Base-by-base conservation (phyloP, 1,140 invertebrate species). In the Drosophila kanapiae region DNA sequence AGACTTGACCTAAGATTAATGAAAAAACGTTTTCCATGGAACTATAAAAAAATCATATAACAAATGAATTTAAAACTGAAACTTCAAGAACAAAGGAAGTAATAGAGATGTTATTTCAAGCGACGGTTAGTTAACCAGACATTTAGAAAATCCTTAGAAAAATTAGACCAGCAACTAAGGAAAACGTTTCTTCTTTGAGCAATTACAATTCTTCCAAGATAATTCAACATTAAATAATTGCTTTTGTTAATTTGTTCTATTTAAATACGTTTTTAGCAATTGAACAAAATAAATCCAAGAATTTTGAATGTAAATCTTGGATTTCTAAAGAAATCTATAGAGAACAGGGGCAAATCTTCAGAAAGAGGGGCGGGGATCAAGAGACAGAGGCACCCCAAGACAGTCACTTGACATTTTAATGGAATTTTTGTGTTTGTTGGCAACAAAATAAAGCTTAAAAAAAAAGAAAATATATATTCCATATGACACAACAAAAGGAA, bases 331-430 rank as follows among this genome's bases (percentile, higher is more conserved):
- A 18, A 18, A 53, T 35, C n/a, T 51, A 9, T 51, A 33, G 29
- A 16, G 16, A 51, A 18, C 13, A 1, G 6, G 10, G 49, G 29
- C 1, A 53, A 53, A 33, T 53, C 29, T 7, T 33, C 3, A 16
- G 3, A 48, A 18, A 33, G 14, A 18, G 35, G n/a, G 42, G 18
- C n/a, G 13, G n/a, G 40, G n/a, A 35, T 33, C 29, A 47, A 37
- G 59, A 27, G 10, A 38, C 23, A 49, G 63, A n/a, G 6, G 53
- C 8, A 7, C 6, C 23, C 13, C 10, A 16, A 63, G 78, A 75
- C 45, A 74, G 79, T 80, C 72, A 87, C 69, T 87, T 87, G 80
- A 77, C 74, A 83, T 82, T 87, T 87, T 88, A 87, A 87, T 87
- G 80, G 80, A 80, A 88, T 78, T 88, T 80, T 59, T 78, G 80